Evolutionary conservation across 2,888 invertebrate genomes (phyloP).

Genomic region (Yponomeuta cagnagella): DNA sequence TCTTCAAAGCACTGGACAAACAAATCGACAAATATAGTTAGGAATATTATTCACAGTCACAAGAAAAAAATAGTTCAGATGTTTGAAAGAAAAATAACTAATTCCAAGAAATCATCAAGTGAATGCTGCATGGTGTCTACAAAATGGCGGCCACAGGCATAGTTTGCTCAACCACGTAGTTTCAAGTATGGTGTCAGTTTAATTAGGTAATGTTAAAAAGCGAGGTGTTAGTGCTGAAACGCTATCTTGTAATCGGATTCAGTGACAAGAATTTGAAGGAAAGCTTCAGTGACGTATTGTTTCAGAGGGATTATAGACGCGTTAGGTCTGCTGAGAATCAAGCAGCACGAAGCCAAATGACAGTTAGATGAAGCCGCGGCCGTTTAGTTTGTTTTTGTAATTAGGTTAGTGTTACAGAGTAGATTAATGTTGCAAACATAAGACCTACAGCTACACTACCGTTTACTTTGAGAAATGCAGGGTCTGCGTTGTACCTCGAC

Average conservation of each 20-base stretch:
- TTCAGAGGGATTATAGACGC: too few relatives aligned
- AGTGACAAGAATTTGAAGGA: not conserved
- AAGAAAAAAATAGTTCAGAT: too few relatives aligned
- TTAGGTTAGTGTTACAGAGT: not conserved
- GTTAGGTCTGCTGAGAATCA: too few relatives aligned
- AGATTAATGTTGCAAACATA: not conserved
- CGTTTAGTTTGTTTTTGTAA: not conserved
- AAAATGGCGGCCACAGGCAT: not conserved
- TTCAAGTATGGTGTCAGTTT: conserved; percentile 10
- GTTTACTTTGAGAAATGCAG: too few relatives aligned
- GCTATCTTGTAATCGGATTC: conserved; percentile 2
- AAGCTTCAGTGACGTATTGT: too few relatives aligned
- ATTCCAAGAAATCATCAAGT: too few relatives aligned
- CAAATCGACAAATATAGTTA: too few relatives aligned
- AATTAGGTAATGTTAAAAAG: not conserved
- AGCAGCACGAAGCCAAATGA: not conserved
- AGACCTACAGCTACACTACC: not conserved
- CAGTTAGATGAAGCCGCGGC: not conserved
- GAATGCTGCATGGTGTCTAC: not conserved
- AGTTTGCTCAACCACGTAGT: conserved; percentile 6
- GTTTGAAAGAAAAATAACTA: too few relatives aligned
- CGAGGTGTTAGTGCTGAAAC: not conserved
- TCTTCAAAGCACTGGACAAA: too few relatives aligned
- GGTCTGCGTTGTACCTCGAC: too few relatives aligned
- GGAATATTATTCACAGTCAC: too few relatives aligned